phyloP scores from a whole-genome alignment of 2,888 invertebrate species.

The Pterostichus niger region DNA sequence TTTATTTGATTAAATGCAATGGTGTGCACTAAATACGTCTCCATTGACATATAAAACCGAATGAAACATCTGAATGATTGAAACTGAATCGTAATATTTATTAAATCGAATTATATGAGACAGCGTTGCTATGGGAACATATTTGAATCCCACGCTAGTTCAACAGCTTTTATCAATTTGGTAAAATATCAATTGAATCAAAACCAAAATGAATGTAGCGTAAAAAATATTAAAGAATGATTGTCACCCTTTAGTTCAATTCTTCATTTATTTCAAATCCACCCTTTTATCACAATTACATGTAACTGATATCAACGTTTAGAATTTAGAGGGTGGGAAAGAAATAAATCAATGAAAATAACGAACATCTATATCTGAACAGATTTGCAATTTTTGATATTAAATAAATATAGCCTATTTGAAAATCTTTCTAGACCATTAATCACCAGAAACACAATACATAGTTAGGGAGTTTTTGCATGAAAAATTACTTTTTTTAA shows the following conservation, averaged over 20 bases:
- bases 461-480: slow-evolving; percentile 73
- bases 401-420: slow-evolving; percentile 64
- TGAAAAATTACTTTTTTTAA: slow-evolving; percentile 72
- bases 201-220: slow-evolving; percentile 29
- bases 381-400: slow-evolving; percentile 66
- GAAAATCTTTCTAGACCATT: slow-evolving; percentile 70
- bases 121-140: neutral
- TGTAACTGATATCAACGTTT: slow-evolving; percentile 27
- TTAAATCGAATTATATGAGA: slow-evolving; percentile 10
- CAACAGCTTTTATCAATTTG: slow-evolving; percentile 9
- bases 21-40: too few species aligned
- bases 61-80: neutral
- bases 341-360: slow-evolving; percentile 49
- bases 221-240: slow-evolving; percentile 44
- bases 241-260: slow-evolving; percentile 38
- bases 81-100: neutral
- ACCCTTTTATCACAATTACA: slow-evolving; percentile 47
- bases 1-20: too few species aligned
- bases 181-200: slow-evolving; percentile 36
- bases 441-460: slow-evolving; percentile 72
- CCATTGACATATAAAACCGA: neutral
- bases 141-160: slow-evolving; percentile 35
- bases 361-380: slow-evolving; percentile 37
- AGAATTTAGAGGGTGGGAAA: slow-evolving; percentile 22
- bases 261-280: slow-evolving; percentile 57